Percentiles rank a stretch among this genome's conserved stretches.
Evolutionary conservation across 2,113 vertebrate species (phyloP).

Genomic region (Willisornis vidua): DNA sequence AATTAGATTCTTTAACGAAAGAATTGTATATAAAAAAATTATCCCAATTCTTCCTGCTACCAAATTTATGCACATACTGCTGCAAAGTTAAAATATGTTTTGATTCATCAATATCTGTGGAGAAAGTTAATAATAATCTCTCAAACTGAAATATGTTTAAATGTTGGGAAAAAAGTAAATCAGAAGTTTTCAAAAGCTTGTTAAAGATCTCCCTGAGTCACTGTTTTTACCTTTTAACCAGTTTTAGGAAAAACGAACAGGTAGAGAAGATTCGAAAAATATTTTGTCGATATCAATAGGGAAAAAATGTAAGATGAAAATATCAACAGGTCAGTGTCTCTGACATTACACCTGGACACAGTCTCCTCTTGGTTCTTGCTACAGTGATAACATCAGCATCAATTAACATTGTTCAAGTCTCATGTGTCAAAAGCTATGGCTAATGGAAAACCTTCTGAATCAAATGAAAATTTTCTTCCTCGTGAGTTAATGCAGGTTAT

Average conservation of each 20-base stretch:
- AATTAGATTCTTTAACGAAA: neutral
- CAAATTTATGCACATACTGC: neutral
- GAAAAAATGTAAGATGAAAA: neutral
- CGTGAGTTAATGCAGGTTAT: neutral
- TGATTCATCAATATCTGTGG: neutral
- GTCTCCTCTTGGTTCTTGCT: neutral
- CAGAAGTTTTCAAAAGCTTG: neutral
- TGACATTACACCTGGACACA: neutral
- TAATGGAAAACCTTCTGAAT: neutral
- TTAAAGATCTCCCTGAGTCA: neutral
- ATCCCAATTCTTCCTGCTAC: neutral
- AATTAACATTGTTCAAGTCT: neutral
- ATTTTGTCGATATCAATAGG: neutral
- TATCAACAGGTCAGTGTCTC: neutral
- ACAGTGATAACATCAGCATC: neutral
- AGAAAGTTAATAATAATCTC: neutral
- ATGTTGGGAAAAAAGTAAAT: rapidly evolving
- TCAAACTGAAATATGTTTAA: neutral
- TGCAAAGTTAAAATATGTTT: neutral
- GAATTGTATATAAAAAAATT: neutral
- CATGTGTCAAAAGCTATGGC: neutral
- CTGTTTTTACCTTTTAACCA: neutral
- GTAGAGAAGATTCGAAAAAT: neutral
- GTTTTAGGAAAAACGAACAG: neutral
- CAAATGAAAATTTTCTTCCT: neutral